phyloP scores from a whole-genome alignment of 2,888 invertebrate species.

The Apantesis nais region DNA sequence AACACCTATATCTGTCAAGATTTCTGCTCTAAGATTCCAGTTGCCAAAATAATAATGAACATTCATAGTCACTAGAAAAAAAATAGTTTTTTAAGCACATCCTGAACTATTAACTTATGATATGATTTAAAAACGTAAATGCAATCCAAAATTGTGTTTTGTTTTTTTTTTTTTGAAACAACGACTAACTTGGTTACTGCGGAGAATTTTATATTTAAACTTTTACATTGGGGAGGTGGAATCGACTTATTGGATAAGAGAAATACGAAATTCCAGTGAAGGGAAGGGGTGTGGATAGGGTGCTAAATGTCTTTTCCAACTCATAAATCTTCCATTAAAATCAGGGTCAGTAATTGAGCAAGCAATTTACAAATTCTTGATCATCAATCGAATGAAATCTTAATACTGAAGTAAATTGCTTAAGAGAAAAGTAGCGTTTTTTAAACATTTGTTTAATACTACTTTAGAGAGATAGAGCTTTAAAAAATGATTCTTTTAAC shows the following conservation, averaged over 20 bases:
- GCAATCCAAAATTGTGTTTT: neutral
- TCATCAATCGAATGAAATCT: slow-evolving; percentile 27
- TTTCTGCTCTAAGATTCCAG: neutral
- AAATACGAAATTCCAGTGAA: slow-evolving; percentile 56
- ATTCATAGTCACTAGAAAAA: neutral
- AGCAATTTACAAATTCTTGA: slow-evolving; percentile 48
- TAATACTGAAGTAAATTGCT: slow-evolving; percentile 5
- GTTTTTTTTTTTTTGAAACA: neutral
- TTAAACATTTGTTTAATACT: neutral
- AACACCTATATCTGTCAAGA: too few species aligned
- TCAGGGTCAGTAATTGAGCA: slow-evolving; percentile 53
- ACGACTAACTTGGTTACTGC: slow-evolving; percentile 9
- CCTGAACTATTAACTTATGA: neutral
- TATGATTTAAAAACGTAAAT: neutral
- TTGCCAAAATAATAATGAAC: neutral
- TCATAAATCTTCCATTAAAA: slow-evolving; percentile 65
- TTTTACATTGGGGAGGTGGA: slow-evolving; percentile 23
- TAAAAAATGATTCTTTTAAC: too few species aligned
- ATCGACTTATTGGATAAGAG: slow-evolving; percentile 45
- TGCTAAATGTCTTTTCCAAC: slow-evolving; percentile 61
- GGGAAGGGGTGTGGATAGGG: slow-evolving; percentile 60
- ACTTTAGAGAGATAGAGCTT: too few species aligned
- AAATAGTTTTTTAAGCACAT: neutral
- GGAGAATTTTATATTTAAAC: slow-evolving; percentile 23
- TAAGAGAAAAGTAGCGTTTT: neutral